A percentile compares a stretch with the other conserved stretches of the same genome.
Conservation (phyloP, 2,888 invertebrate species). For the Junonia oenone region DNA sequence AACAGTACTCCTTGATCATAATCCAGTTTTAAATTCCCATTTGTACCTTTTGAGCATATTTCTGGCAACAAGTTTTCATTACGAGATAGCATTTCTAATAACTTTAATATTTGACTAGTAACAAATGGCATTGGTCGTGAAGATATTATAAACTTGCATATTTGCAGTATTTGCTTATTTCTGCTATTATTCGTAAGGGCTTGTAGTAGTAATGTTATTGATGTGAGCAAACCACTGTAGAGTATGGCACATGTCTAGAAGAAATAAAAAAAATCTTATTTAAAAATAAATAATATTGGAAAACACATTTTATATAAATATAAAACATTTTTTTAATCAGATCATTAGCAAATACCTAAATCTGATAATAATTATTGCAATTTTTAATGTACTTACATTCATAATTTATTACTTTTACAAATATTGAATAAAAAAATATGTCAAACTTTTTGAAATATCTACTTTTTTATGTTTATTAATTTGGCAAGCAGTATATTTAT, state of each 20-base stretch:
- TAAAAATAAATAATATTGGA: no score
- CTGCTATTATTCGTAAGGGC: conserved; percentile 8
- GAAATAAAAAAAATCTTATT: no score
- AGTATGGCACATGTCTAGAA: conserved; percentile 59
- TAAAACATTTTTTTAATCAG: no score
- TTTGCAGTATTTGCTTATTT: conserved; percentile 29
- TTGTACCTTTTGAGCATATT: conserved; percentile 42
- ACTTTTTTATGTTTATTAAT: no score
- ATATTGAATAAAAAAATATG: no score
- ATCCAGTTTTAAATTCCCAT: conserved; percentile 55
- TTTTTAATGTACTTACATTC: no score
- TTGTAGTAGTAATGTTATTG: conserved; percentile 28
- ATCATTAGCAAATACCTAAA: no score
- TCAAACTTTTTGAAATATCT: no score
- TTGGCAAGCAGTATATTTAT: no score
- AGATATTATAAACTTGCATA: conserved; percentile 42
- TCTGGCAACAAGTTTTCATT: conserved; percentile 31
- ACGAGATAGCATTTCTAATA: conserved; percentile 35
- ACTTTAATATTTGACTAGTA: conserved; percentile 36
- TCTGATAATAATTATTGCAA: no score
- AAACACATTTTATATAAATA: no score
- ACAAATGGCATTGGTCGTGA: conserved; percentile 52
- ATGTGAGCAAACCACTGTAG: conserved; percentile 32
- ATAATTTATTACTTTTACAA: no score
- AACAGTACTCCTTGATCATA: conserved; percentile 65